Conservation (phyloP, 2,888 invertebrate genomes). For the Epinotia nisella region DNA sequence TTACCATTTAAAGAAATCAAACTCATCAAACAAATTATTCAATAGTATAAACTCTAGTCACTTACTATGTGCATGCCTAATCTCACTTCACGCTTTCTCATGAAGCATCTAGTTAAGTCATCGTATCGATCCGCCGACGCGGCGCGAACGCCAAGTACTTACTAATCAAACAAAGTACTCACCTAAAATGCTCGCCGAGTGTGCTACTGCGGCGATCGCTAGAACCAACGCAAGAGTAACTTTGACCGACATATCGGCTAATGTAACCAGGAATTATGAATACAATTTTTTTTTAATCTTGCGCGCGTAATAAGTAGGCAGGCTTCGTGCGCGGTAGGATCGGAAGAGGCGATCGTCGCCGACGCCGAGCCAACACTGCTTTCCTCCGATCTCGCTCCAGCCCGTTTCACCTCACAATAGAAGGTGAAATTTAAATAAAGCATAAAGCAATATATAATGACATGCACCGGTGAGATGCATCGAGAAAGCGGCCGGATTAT, state of each 20-base stretch:
- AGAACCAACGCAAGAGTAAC: conserved; percentile 68
- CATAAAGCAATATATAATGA: conserved; percentile 76
- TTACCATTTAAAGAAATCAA: neutral
- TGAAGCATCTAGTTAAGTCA: conserved; percentile 35
- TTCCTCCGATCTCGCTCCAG: conserved; percentile 72
- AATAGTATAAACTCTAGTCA: conserved; percentile 26
- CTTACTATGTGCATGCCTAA: conserved; percentile 37
- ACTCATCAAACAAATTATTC: conserved; percentile 13
- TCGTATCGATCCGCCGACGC: conserved; percentile 25
- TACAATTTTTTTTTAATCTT: conserved; percentile 58
- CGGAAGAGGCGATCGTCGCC: conserved; percentile 74
- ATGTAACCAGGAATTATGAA: conserved; percentile 31
- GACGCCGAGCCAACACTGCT: conserved; percentile 73
- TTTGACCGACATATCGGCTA: conserved; percentile 71
- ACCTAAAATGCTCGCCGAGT: conserved; percentile 79
- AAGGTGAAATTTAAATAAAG: conserved; percentile 85
- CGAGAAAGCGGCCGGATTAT: conserved; percentile 67
- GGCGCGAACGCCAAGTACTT: conserved; percentile 34
- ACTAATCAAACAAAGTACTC: conserved; percentile 62
- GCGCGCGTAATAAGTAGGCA: conserved; percentile 47
- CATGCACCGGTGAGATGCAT: conserved; percentile 78
- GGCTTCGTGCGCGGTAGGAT: conserved; percentile 48
- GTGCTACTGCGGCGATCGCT: conserved; percentile 61
- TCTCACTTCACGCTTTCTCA: conserved; percentile 43
- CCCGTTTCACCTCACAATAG: conserved; percentile 82